These are phyloP conservation scores for Lateolabrax maculatus DNA, from an alignment of 2,797 vertebrate species.

Conservation along the genomic window DNA sequence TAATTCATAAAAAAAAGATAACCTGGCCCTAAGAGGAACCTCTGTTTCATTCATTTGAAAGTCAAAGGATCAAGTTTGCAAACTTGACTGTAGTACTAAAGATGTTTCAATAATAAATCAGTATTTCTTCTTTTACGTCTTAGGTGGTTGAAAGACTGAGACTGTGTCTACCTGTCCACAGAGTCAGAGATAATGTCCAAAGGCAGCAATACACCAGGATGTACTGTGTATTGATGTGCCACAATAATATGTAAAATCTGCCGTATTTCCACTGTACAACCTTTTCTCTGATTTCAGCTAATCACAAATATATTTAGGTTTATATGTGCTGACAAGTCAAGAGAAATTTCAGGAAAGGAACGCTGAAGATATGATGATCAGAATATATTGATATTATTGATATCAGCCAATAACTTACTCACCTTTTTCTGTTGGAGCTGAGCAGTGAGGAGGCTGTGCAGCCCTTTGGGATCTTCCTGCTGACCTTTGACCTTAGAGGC, in stretches of 20 bases:
- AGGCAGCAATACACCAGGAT: too few species aligned
- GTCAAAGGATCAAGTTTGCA: background rate
- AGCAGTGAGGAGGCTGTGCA: conserved; percentile 80
- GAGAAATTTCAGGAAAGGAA: background rate
- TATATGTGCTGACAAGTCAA: background rate
- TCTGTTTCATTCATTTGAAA: too few species aligned
- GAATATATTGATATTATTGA: too few species aligned
- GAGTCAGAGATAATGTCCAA: too few species aligned
- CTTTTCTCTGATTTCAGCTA: background rate
- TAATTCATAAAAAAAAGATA: background rate
- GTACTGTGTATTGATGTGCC: too few species aligned
- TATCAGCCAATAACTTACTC: background rate
- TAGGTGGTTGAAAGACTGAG: too few species aligned
- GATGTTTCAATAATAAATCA: background rate
- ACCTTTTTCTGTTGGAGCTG: conserved; percentile 95
- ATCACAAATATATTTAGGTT: background rate
- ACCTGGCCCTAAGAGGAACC: background rate
- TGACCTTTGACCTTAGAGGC: conserved; percentile 43
- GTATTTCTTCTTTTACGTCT: too few species aligned
- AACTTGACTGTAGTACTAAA: background rate
- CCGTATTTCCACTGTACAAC: too few species aligned
- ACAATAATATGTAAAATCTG: too few species aligned
- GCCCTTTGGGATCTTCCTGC: conserved; percentile 64
- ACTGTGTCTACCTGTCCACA: too few species aligned
- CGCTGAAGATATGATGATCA: too few species aligned